Base-by-base conservation (phyloP, 2,797 vertebrate species). In the Tragopan temminckii region DNA sequence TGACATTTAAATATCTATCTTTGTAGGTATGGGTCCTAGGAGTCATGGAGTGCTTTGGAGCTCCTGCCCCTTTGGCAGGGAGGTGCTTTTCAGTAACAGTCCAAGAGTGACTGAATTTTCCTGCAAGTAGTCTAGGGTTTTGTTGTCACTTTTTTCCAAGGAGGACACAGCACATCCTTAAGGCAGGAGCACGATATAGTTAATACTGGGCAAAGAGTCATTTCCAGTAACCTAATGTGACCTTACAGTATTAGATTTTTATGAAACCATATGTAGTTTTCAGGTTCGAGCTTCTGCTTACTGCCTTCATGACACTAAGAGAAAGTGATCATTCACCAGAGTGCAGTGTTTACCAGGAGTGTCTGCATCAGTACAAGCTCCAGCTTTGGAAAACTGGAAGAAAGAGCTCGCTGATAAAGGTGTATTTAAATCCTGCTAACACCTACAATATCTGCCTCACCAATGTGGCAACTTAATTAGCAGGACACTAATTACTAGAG, bases 391-490 rank as follows among this genome's bases (percentile, higher is more conserved):
- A 80, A 85, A 64, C 13, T 88, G 35, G 17, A 72, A 29, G 93
- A 76, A 71, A 48, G 31, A 62, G 19, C 33, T 53, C 52, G 8
- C 25, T 88, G 38, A 11, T 36, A 1, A 69, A 85, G 85, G 33
- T 74, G 43, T 72, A 45, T 93, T 70, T 89, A 70, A 88, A 85
- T 89, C 36, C 29, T n/a, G n/a, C 74, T 70, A 90, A 61, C 17
- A 66, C 16, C 16, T 58, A 33, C 6, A 67, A 46, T 75, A 52
- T 74, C 52, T 79, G 5, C n/a, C 80, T 93, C 58, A n/a, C 48
- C 95, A 81, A 89, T 79, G 36, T 45, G 24, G 53, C 52, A 85
- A 64, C 93, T 95, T 90, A 93, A 86, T 90, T 93, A 96, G 69
- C 74, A 83, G 55, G 89, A 24, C 17, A 42, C 14, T 95, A 83